Base-by-base conservation (phyloP, 2,113 vertebrate genomes). In the Gallinago undulata region DNA sequence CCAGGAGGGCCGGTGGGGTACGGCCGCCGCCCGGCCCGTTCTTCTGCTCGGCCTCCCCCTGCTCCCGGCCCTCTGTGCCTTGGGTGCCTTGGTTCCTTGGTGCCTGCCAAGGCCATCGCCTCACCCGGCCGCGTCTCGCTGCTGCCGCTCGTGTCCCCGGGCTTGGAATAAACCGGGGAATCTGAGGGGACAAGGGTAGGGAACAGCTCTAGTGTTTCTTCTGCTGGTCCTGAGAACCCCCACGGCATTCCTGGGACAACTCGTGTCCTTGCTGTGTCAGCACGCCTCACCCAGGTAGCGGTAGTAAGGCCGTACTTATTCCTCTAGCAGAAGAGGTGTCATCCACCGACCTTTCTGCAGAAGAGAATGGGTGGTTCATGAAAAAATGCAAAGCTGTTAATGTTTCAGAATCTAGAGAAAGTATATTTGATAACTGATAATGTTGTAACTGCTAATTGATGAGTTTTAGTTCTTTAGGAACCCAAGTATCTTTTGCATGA, bases 231-330 rank as follows among this genome's bases (percentile, higher is more conserved):
- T 7, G 22, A 17, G 55, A 28, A 1, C 2, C 16, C 45, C 30
- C 39, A 1, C 6, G 48, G 37, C 35, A 1, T 5, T 55, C 28
- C 62, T 1, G 13, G 43, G 47, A 6, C 35, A 13, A 1, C 1
- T 2, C 51, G 30, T 7, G 4, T 15, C 27, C n/a, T 3, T 2
- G 64, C 27, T 47, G 7, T 33, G 62, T 30, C 27, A 47, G 73
- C 39, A 0, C 8, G 28, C 55, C 3, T 5, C 10, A 0, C 7
- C 17, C 12, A 5, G 0, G 3, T 2, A 30, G 66, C 23, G 7
- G 11, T 2, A 10, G 47, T 19, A 0, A 9, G 75, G 19, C 1
- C 33, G 13, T 13, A 3, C 13, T 13, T 11, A 0, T 4, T 31
- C 6, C 10, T 28, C 7, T 1, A 8, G 45, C 15, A 3, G 19